Evolutionary conservation across 92 coral and sea anemone genomes (phyloP).

Genomic region (Plumapathes pennacea): DNA sequence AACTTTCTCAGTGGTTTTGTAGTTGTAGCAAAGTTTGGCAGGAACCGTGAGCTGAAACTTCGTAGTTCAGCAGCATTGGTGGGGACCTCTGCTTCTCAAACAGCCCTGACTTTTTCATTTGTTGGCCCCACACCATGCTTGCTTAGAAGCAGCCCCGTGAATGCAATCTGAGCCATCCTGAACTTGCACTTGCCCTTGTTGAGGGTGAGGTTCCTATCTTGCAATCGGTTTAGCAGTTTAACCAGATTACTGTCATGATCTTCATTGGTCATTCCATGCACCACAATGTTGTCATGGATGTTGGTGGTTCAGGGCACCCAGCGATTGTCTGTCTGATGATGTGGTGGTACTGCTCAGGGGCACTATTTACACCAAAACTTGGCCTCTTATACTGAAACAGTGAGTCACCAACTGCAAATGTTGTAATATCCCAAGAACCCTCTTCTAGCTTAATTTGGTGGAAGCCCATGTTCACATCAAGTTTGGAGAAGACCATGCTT

Average conservation of each 20-base stretch:
- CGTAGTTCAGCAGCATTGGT: constrained; percentile 9
- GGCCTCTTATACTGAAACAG: constrained; percentile 20
- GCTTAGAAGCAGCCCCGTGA: constrained; percentile 18
- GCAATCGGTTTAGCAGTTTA: constrained; percentile 8
- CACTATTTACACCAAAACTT: constrained; percentile 15
- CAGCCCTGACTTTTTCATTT: constrained; percentile 10
- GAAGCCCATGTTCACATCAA: constrained; percentile 11
- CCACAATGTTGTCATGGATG: constrained; percentile 26
- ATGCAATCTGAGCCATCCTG: constrained; percentile 11
- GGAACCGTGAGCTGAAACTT: constrained; percentile 19
- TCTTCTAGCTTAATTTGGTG: constrained; percentile 23
- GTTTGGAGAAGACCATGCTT: neutral
- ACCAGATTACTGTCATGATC: constrained; percentile 15
- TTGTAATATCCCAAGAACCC: constrained; percentile 13
- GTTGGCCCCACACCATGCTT: constrained; percentile 25
- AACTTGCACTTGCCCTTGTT: constrained; percentile 21
- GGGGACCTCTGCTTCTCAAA: constrained; percentile 6
- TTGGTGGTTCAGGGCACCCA: neutral
- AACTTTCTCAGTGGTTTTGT: constrained; percentile 17
- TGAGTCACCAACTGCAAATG: constrained; percentile 6
- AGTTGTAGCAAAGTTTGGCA: constrained; percentile 18
- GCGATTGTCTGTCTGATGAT: neutral
- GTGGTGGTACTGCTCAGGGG: constrained; percentile 20
- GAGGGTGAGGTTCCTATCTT: constrained; percentile 30
- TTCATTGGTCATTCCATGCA: constrained; percentile 9